These are phyloP conservation scores for Phalacrocorax carbo DNA, from an alignment of 2,113 vertebrate genomes.

Conservation along the genomic window DNA sequence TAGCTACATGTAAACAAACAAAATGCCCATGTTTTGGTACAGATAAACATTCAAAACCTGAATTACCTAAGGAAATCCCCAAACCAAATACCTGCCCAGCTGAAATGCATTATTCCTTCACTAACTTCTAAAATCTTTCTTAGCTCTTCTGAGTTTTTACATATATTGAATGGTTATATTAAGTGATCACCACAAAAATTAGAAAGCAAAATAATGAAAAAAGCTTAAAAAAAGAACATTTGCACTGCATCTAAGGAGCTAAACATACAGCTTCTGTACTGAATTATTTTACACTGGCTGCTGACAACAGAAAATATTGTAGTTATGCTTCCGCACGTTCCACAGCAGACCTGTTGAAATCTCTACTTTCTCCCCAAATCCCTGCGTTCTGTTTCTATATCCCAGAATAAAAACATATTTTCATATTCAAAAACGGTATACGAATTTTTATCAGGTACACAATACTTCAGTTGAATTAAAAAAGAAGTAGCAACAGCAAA, in stretches of 20 bases:
- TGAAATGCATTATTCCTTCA: not conserved
- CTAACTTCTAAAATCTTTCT: not conserved
- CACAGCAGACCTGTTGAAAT: not conserved
- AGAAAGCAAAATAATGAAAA: not conserved
- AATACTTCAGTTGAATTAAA: not conserved
- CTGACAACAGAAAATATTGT: not conserved
- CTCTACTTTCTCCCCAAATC: not conserved
- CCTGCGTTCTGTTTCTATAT: not conserved
- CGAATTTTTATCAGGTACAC: not conserved
- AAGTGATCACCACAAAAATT: not conserved
- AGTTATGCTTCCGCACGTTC: not conserved
- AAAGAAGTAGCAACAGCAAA: not conserved
- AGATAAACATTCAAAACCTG: not conserved
- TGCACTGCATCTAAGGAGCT: not conserved
- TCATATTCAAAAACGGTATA: not conserved
- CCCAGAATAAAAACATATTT: not conserved
- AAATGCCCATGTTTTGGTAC: not conserved
- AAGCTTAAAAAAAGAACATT: not conserved
- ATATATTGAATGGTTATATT: not conserved
- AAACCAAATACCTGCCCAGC: not conserved
- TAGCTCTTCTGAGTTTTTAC: not conserved
- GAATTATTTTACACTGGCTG: not conserved
- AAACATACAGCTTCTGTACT: not conserved
- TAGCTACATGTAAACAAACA: not conserved
- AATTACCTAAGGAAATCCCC: not conserved